Evolutionary conservation across 1,140 invertebrate species (phyloP), one percentile per base, ranked within the genome.

Genomic region (Brachionus sp.): DNA sequence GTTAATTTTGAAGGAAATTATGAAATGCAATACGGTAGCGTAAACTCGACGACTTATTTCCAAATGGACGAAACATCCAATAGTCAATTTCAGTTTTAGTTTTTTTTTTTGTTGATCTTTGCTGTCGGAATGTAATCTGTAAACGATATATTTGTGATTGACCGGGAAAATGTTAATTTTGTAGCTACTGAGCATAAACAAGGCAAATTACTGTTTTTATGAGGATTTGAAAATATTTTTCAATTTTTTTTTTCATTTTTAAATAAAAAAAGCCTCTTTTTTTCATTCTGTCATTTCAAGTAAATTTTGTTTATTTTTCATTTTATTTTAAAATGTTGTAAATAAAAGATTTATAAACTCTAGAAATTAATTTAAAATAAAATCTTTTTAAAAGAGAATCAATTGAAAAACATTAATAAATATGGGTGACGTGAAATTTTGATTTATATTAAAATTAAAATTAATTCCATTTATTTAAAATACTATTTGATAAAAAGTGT

Each of bases 31-130:
- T 75, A 13, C 23, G 37, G 39, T 42, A 75, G 19, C 13, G 19
- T 35, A 25, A 75, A 33, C 10, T 46, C 37, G 44, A 46, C 6
- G 70, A 4, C 70, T 25, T 46, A 46, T 46, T 46, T 75, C 46
- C 39, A 75, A 44, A 46, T 75, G 42, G 70, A 75, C 23, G 70
- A 75, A 75, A n/a, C 70, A 10, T 75, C 70, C 6, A 75, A 75
- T 50, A 75, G 70, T 29, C 70, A 75, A 46, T 75, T 46, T 75
- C 70, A 75, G 9, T 75, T 75, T 75, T 75, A 75, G 70, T 75
- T 42, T 39, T n/a, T 39, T 39, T 19, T 9, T 1, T 29, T 29
- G 29, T 75, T 19, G 16, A 39, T 70, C 25, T 44, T 44, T 46
- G 23, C 19, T 46, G 39, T 39, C 37, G 16, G 6, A 70, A 16